phyloP scores from a whole-genome alignment of 2,113 vertebrate genomes.

The Mellivora capensis region DNA sequence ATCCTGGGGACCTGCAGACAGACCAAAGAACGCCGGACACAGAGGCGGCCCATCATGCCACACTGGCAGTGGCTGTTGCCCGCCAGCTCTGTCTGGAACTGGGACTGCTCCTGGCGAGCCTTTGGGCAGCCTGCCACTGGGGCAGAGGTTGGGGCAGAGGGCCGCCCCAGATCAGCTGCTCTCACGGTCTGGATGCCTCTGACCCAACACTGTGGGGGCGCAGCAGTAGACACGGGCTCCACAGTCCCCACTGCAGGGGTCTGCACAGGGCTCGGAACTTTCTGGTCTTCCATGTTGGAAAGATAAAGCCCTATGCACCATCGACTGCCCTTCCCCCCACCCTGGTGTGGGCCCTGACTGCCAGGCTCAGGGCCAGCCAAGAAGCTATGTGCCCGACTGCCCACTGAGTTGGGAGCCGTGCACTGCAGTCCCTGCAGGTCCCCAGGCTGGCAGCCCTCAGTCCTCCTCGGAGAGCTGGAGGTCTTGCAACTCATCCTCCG shows the following conservation, averaged over 20 bases:
- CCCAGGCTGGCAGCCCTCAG: background rate
- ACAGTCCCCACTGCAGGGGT: background rate
- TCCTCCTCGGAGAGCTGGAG: slow-evolving; percentile 90
- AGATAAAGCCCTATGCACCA: slow-evolving; percentile 1
- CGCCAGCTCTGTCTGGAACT: background rate
- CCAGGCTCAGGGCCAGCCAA: background rate
- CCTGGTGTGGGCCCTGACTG: background rate
- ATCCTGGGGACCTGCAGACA: slow-evolving; percentile 81
- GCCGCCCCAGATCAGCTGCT: background rate
- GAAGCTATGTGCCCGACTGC: background rate
- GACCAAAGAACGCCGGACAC: slow-evolving; percentile 86
- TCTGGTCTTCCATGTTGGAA: slow-evolving; percentile 22
- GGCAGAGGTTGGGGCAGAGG: background rate
- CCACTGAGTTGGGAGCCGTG: background rate
- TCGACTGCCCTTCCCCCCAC: background rate
- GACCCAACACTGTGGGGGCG: accelerated
- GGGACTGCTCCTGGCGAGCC: background rate
- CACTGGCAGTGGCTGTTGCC: background rate
- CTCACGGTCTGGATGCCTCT: accelerated
- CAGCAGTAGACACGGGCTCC: background rate
- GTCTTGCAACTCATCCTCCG: slow-evolving; percentile 91
- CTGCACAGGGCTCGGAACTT: background rate
- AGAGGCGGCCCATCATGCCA: background rate
- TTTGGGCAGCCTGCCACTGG: accelerated
- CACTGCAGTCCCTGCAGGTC: background rate